Conservation (phyloP, 2,888 invertebrate species). For the Catocala nupta region DNA sequence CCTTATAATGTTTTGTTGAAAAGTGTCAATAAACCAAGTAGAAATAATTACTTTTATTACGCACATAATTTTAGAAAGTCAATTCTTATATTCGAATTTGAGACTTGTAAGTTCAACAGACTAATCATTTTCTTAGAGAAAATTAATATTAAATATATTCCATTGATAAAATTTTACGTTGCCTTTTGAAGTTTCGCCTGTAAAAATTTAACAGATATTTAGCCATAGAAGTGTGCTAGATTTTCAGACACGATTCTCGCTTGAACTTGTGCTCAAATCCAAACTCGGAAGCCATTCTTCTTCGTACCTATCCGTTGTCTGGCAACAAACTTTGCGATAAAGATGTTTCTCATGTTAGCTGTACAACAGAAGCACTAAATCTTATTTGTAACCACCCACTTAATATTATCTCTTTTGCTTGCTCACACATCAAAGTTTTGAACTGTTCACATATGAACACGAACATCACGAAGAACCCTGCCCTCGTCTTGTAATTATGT, state of each 20-base stretch:
- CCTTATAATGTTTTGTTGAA: too few species aligned
- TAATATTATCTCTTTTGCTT: constrained; percentile 27
- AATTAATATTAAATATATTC: background rate
- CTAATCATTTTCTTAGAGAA: too few species aligned
- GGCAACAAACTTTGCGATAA: constrained; percentile 23
- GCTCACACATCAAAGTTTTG: background rate
- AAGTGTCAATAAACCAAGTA: too few species aligned
- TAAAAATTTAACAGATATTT: too few species aligned
- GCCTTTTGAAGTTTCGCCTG: background rate
- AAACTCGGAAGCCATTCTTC: constrained; percentile 43
- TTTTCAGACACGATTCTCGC: too few species aligned
- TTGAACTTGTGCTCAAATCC: constrained; percentile 21
- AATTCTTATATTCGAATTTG: too few species aligned
- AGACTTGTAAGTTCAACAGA: too few species aligned
- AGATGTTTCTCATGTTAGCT: constrained; percentile 42
- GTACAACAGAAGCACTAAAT: background rate
- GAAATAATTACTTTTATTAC: too few species aligned
- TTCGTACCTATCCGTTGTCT: constrained; percentile 25
- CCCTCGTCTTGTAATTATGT: constrained; percentile 17
- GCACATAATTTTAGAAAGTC: too few species aligned
- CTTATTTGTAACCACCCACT: constrained; percentile 2
- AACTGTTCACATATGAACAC: background rate
- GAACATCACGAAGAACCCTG: background rate
- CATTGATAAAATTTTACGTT: background rate
- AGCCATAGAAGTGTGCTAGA: too few species aligned